A percentile compares a stretch with the other conserved stretches of the same genome.
Conservation (phyloP, 2,113 vertebrate genomes). For the Hippocampus comes region DNA sequence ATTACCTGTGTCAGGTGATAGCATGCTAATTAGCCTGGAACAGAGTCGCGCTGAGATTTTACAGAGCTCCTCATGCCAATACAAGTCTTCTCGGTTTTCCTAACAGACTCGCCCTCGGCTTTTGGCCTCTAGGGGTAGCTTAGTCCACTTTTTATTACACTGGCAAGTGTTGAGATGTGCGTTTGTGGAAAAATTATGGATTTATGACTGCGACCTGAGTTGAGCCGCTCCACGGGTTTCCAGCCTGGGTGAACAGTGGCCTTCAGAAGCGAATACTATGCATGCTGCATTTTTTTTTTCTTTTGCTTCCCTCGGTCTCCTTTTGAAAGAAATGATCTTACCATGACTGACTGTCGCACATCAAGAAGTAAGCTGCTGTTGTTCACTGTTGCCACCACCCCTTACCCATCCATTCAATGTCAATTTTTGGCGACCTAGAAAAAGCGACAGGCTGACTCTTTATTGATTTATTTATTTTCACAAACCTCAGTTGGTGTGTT, state of each 20-base stretch:
- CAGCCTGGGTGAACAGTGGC: conserved; percentile 62
- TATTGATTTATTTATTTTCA: too few relatives aligned
- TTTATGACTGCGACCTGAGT: conserved; percentile 57
- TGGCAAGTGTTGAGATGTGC: conserved; percentile 57
- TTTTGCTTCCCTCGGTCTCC: neutral
- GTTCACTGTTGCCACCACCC: too few relatives aligned
- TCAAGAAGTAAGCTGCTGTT: too few relatives aligned
- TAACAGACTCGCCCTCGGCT: conserved; percentile 51
- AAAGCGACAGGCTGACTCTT: too few relatives aligned
- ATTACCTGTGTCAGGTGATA: conserved; percentile 76
- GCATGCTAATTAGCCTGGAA: conserved; percentile 71
- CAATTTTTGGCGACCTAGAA: too few relatives aligned
- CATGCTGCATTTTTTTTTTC: neutral
- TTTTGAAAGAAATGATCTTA: neutral
- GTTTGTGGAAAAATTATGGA: conserved; percentile 61
- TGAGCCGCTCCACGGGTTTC: conserved; percentile 57
- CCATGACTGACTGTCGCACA: neutral
- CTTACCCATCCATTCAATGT: too few relatives aligned
- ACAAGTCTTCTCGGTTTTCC: conserved; percentile 50
- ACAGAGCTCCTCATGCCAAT: conserved; percentile 60
- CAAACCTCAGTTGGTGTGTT: too few relatives aligned
- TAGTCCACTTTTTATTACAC: conserved; percentile 55
- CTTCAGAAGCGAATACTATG: conserved; percentile 40
- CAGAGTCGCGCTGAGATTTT: conserved; percentile 42
- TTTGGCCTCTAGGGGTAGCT: conserved; percentile 69